These are phyloP conservation scores for Xylocampa areola DNA, from an alignment of 2,888 invertebrate species.

Conservation along the genomic window DNA sequence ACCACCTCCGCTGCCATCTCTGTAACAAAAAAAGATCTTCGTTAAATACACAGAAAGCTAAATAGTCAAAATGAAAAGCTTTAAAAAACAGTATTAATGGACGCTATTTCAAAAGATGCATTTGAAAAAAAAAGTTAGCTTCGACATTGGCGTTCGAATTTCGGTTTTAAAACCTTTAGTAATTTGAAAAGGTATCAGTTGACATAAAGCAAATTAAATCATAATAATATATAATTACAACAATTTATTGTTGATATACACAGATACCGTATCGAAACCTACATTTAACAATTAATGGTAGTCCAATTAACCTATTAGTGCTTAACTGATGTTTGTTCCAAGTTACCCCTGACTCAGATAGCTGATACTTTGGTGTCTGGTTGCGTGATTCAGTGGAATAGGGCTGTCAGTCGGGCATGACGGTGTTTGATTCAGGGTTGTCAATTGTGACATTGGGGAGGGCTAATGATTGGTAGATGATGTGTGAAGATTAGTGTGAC, in stretches of 20 bases:
- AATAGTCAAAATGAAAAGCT: conserved; percentile 1
- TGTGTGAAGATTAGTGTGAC: no score
- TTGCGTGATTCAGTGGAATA: conserved; percentile 32
- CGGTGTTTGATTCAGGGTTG: conserved; percentile 38
- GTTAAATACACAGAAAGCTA: conserved; percentile 27
- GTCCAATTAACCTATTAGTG: conserved; percentile 67
- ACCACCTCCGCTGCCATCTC: conserved; percentile 99
- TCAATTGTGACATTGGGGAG: conserved; percentile 14
- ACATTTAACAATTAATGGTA: conserved; percentile 62
- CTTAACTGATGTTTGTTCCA: conserved; percentile 40
- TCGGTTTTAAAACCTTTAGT: background rate
- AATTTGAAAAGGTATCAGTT: background rate
- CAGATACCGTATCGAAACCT: conserved; percentile 48
- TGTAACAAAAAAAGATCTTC: conserved; percentile 88
- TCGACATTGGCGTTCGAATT: conserved; percentile 4
- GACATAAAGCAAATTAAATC: conserved; percentile 21
- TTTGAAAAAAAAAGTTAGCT: conserved; percentile 4
- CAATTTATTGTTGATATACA: conserved; percentile 16
- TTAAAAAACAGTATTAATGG: background rate
- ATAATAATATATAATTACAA: conserved; percentile 25
- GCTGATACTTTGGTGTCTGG: conserved; percentile 31
- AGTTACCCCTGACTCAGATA: conserved; percentile 25
- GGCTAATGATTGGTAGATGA: background rate
- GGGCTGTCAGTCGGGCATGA: conserved; percentile 31
- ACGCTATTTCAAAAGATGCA: background rate